A percentile compares a stretch with the other conserved stretches of the same genome.
Evolutionary conservation across 92 coral and sea anemone species (phyloP).

Genomic region (Galaxea fascicularis): DNA sequence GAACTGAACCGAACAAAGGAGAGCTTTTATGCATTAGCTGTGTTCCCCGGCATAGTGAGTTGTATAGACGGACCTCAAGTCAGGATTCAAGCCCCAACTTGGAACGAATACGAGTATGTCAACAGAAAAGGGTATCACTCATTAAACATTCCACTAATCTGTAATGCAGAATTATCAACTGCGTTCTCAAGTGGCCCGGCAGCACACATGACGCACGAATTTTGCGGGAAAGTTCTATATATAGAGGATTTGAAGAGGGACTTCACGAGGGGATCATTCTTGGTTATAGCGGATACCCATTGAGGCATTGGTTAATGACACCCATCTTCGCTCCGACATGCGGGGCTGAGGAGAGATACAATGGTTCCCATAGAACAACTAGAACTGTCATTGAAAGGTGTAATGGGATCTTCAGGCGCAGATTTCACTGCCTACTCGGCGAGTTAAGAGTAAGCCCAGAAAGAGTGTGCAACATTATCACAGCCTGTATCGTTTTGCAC

Average conservation of each 20-base stretch:
- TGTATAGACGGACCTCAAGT: background rate
- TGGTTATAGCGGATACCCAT: no score
- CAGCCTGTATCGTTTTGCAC: constrained; percentile 21
- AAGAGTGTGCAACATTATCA: constrained; percentile 18
- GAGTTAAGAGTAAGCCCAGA: constrained; percentile 38
- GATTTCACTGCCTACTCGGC: background rate
- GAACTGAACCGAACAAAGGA: no score
- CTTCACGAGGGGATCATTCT: constrained; percentile 20
- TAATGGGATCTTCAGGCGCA: background rate
- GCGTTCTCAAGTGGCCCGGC: background rate
- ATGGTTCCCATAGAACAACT: background rate
- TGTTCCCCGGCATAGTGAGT: no score
- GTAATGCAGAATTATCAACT: constrained; percentile 7
- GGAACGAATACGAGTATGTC: constrained; percentile 4
- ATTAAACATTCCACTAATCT: constrained; percentile 19
- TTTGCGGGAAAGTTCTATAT: background rate
- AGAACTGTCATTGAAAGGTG: background rate
- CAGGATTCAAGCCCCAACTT: background rate
- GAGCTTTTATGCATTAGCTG: no score
- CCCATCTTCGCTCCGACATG: no score
- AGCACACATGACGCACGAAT: no score
- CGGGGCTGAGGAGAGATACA: no score
- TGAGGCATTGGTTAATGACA: no score
- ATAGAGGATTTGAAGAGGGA: constrained; percentile 5
- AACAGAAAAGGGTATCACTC: constrained; percentile 23